Evolutionary conservation across 2,888 invertebrate genomes (phyloP).

Genomic region (Drosophila borealis): DNA sequence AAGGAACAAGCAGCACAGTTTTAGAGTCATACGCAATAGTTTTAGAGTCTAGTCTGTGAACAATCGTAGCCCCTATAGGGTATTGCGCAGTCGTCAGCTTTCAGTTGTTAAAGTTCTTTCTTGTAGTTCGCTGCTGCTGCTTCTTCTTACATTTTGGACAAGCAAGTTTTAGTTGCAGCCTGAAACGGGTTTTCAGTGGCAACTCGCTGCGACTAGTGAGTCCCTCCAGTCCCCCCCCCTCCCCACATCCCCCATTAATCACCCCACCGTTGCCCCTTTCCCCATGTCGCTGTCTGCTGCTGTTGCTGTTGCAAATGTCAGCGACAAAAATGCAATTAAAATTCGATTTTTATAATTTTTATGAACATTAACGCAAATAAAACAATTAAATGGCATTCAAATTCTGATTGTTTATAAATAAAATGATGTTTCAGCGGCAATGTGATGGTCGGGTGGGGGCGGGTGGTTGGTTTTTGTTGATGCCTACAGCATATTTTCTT

Average conservation of each 20-base stretch:
- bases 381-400: slow-evolving; percentile 71
- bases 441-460: neutral
- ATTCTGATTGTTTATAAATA: slow-evolving; percentile 73
- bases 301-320: slow-evolving; percentile 48
- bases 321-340: slow-evolving; percentile 68
- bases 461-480: neutral
- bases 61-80: neutral
- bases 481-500: slow-evolving; percentile 32
- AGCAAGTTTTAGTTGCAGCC: slow-evolving; percentile 46
- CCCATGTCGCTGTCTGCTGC: neutral
- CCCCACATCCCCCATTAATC: neutral
- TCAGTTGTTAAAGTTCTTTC: neutral
- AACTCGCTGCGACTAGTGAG: slow-evolving; percentile 18
- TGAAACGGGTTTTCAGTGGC: slow-evolving; percentile 41
- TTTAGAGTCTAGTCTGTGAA: too few relatives aligned
- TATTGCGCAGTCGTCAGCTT: neutral
- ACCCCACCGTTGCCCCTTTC: neutral
- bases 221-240: neutral
- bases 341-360: slow-evolving; percentile 64
- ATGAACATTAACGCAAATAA: slow-evolving; percentile 49
- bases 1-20: too few relatives aligned
- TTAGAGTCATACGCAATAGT: too few relatives aligned
- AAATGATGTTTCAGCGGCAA: slow-evolving; percentile 7
- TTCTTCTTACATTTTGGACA: slow-evolving; percentile 49
- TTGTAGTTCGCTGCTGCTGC: slow-evolving; percentile 4